These are phyloP conservation scores for Melanchra persicariae DNA, from an alignment of 2,888 invertebrate species.

Conservation along the genomic window DNA sequence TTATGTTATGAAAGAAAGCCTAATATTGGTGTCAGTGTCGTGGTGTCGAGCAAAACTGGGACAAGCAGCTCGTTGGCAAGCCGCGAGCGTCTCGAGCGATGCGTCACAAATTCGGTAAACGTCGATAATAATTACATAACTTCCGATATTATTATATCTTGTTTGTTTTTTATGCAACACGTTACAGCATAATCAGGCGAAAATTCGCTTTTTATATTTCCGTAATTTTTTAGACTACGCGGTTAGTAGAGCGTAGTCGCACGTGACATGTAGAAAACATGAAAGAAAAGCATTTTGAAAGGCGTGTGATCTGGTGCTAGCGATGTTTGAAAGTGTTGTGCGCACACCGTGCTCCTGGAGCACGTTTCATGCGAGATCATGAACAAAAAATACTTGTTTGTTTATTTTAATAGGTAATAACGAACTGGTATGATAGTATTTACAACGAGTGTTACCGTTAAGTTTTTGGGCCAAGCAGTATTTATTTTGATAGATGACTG, in stretches of 20 bases:
- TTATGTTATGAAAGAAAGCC: constrained; percentile 83
- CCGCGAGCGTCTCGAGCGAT: constrained; percentile 77
- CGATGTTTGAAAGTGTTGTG: constrained; percentile 45
- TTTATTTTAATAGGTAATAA: not conserved
- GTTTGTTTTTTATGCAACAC: constrained; percentile 76
- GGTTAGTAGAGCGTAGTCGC: constrained; percentile 35
- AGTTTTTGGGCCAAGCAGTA: not conserved
- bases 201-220: constrained; percentile 49
- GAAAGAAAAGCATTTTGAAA: constrained; percentile 38
- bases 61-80: constrained; percentile 78
- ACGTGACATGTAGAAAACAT: constrained; percentile 21
- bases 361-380: not conserved
- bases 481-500: not conserved
- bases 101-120: constrained; percentile 84
- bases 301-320: constrained; percentile 15
- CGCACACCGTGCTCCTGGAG: constrained; percentile 9
- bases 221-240: constrained; percentile 27
- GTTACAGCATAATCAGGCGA: constrained; percentile 71
- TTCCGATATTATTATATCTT: constrained; percentile 76
- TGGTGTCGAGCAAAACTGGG: constrained; percentile 76
- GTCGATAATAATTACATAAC: constrained; percentile 81
- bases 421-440: too few species aligned
- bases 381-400: not conserved
- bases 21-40: constrained; percentile 86
- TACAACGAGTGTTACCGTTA: too few species aligned